Conservation (phyloP, 2,888 invertebrate genomes). For the Epicampocera succincta region DNA sequence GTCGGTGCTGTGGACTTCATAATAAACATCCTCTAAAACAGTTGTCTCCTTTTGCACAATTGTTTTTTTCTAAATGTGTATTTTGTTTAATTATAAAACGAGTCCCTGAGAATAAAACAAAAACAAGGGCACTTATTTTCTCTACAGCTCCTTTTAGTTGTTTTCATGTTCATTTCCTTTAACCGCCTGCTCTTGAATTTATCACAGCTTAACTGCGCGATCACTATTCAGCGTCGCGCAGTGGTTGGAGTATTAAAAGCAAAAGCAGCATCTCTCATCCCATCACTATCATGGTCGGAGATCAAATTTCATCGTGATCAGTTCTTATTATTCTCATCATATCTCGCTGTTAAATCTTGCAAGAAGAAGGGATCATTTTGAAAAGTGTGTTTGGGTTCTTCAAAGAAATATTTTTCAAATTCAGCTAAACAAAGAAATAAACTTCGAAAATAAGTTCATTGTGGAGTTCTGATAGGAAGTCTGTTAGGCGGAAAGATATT, state of each 20-base stretch:
- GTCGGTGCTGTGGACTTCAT: conserved; percentile 51
- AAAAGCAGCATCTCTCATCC: conserved; percentile 42
- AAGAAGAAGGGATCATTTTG: conserved; percentile 54
- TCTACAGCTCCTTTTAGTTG: conserved; percentile 24
- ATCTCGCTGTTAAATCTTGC: conserved; percentile 59
- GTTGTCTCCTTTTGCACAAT: conserved; percentile 61
- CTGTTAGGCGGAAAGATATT: conserved; percentile 21
- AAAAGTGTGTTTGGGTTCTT: conserved; percentile 42
- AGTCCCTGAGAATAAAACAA: conserved; percentile 54
- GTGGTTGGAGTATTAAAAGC: conserved; percentile 24
- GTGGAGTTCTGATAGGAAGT: conserved; percentile 37
- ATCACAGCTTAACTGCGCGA: conserved; percentile 39
- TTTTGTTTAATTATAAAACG: conserved; percentile 45
- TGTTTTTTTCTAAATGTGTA: conserved; percentile 44
- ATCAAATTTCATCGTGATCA: conserved; percentile 67
- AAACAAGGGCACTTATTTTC: conserved; percentile 50
- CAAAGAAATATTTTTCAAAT: conserved; percentile 31
- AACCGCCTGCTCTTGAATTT: conserved; percentile 39
- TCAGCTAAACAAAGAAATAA: conserved; percentile 17
- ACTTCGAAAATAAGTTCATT: neutral
- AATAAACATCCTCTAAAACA: conserved; percentile 59
- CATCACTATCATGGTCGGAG: conserved; percentile 67
- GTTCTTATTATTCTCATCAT: conserved; percentile 61
- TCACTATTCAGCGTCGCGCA: conserved; percentile 33
- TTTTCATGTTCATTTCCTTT: conserved; percentile 57